Evolutionary conservation across 2,113 vertebrate genomes (phyloP).

Genomic region (Zingel zingel): DNA sequence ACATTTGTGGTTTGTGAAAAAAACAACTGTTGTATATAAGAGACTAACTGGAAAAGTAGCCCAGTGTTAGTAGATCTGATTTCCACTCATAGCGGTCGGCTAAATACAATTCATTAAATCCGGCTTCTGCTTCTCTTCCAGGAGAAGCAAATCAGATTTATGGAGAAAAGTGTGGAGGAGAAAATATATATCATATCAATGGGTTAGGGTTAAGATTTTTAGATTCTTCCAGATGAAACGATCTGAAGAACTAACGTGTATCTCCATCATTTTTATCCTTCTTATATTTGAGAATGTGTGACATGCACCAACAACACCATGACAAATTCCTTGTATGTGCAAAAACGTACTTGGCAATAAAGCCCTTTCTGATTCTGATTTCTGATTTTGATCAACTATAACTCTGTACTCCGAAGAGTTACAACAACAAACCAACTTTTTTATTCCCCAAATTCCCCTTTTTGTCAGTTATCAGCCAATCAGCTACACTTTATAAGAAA

Average conservation of each 20-base stretch:
- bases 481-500: neutral
- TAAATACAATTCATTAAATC: conserved; percentile 44
- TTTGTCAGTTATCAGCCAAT: conserved; percentile 8
- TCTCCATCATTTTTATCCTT: neutral
- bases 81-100: conserved; percentile 22
- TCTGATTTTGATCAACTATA: neutral
- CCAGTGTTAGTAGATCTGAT: conserved; percentile 52
- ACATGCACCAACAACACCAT: no score
- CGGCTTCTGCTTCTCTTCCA: neutral
- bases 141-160: neutral
- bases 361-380: no score
- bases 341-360: no score
- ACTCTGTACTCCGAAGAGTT: neutral
- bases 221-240: neutral
- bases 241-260: neutral
- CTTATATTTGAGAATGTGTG: no score
- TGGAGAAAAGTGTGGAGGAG: neutral
- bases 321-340: no score
- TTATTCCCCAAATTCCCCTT: neutral
- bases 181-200: no score
- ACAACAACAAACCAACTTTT: conserved; percentile 3
- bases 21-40: conserved; percentile 43
- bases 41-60: conserved; percentile 57
- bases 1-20: conserved; percentile 52
- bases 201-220: neutral